Percentiles rank a stretch among this genome's conserved stretches.
phyloP scores from a whole-genome alignment of 2,113 vertebrate genomes.

The Seriola dumerili region DNA sequence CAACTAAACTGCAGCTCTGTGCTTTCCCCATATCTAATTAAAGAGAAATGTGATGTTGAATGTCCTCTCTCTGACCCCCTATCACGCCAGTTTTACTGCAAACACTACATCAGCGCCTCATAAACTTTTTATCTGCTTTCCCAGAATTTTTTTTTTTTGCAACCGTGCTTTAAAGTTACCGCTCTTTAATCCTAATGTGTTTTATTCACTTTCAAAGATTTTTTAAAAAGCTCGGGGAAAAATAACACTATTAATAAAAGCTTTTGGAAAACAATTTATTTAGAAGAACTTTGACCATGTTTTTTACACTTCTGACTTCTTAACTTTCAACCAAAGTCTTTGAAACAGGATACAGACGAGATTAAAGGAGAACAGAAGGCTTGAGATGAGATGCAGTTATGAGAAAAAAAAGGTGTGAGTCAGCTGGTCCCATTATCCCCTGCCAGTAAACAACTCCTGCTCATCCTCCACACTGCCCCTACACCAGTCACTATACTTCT shows the following conservation, averaged over 20 bases:
- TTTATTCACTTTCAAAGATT: slow-evolving; percentile 14
- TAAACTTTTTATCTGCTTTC: slow-evolving; percentile 37
- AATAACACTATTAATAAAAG: slow-evolving; percentile 11
- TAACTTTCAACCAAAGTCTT: slow-evolving; percentile 33
- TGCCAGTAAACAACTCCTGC: slow-evolving; percentile 41
- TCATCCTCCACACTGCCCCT: slow-evolving; percentile 28
- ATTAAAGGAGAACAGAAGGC: slow-evolving; percentile 40
- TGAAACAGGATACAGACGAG: slow-evolving; percentile 31
- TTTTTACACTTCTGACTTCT: slow-evolving; percentile 14
- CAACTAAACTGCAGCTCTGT: slow-evolving; percentile 28
- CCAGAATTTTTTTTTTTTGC: slow-evolving; percentile 12
- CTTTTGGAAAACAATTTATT: slow-evolving; percentile 46
- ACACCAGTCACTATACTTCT: slow-evolving; percentile 24
- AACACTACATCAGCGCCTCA: slow-evolving; percentile 38
- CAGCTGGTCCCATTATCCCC: slow-evolving; percentile 28
- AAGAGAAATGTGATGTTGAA: slow-evolving; percentile 46
- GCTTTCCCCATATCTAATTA: slow-evolving; percentile 52
- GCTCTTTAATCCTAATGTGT: slow-evolving; percentile 29
- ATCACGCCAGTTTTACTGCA: slow-evolving; percentile 29
- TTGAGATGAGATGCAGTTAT: slow-evolving; percentile 41
- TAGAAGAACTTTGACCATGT: slow-evolving; percentile 23
- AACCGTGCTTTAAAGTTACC: slow-evolving; percentile 5
- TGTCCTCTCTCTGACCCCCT: slow-evolving; percentile 64
- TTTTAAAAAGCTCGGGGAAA: neutral
- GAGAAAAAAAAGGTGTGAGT: slow-evolving; percentile 38